A percentile compares a stretch with the other conserved stretches of the same genome.
These are phyloP conservation scores for Mythimna albipuncta DNA, from an alignment of 2,888 invertebrate species.

Conservation along the genomic window DNA sequence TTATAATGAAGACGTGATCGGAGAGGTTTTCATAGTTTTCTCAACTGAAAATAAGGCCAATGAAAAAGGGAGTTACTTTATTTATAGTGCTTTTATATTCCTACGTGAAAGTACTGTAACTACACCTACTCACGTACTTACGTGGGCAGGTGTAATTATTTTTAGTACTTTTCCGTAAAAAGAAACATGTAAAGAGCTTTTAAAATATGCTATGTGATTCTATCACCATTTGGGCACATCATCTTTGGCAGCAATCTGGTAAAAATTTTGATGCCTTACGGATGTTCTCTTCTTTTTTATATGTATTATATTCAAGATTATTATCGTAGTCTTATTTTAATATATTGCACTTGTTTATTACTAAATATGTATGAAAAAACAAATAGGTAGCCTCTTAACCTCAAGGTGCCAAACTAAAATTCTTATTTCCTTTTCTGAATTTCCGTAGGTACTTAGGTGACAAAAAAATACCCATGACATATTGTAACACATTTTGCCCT, in stretches of 20 bases:
- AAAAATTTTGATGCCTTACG: not conserved
- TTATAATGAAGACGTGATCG: constrained; percentile 14
- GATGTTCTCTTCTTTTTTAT: not conserved
- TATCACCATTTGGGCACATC: not conserved
- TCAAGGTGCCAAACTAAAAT: not conserved
- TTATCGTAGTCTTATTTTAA: no score
- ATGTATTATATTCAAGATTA: no score
- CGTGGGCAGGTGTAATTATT: not conserved
- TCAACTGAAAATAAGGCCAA: not conserved
- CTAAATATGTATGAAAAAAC: not conserved
- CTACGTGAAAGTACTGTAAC: no score
- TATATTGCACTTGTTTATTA: no score
- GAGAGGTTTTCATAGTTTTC: not conserved
- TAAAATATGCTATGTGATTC: not conserved
- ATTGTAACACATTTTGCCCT: not conserved
- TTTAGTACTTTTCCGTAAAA: not conserved
- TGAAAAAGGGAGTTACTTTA: not conserved
- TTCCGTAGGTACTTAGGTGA: no score
- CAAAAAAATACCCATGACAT: constrained; percentile 11
- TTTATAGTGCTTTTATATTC: not conserved
- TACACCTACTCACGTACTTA: not conserved
- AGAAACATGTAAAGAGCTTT: not conserved
- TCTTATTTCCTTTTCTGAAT: not conserved
- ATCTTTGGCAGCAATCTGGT: not conserved
- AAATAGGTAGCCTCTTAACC: not conserved